These are phyloP conservation scores for Tetramorium simillimum DNA, from an alignment of 1,140 invertebrate species.

Conservation along the genomic window DNA sequence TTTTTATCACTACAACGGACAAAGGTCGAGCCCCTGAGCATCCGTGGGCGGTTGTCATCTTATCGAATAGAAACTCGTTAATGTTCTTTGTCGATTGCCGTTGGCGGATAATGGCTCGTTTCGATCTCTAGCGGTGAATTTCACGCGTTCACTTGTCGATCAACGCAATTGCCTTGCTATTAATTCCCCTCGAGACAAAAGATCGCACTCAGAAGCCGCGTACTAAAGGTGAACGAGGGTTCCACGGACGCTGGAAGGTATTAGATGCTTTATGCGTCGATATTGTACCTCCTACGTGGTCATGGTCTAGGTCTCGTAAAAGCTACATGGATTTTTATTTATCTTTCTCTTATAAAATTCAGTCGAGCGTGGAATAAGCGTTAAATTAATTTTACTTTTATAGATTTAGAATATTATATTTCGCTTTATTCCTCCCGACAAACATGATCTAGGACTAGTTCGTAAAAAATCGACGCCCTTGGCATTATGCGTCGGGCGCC, in stretches of 20 bases:
- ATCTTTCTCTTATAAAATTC: neutral
- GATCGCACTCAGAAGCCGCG: constrained; percentile 23
- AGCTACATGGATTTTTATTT: neutral
- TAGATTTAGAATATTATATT: neutral
- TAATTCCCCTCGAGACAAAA: constrained; percentile 57
- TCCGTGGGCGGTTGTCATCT: constrained; percentile 11
- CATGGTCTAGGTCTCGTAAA: neutral
- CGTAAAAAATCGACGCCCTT: neutral
- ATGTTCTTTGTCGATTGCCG: constrained; percentile 16
- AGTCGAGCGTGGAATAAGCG: neutral
- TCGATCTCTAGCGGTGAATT: constrained; percentile 40
- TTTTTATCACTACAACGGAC: neutral
- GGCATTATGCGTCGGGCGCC: neutral
- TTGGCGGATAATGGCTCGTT: constrained; percentile 34
- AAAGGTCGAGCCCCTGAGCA: neutral
- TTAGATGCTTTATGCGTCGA: neutral
- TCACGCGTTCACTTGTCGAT: constrained; percentile 32
- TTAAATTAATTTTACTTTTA: neutral
- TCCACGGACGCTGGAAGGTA: neutral
- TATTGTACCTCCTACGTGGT: neutral
- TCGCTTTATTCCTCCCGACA: neutral
- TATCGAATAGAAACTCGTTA: constrained; percentile 34
- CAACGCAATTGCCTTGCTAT: neutral
- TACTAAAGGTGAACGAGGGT: constrained; percentile 8
- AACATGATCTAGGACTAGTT: neutral